phyloP scores from a whole-genome alignment of 2,797 vertebrate genomes.

The Sebastes flavidus region DNA sequence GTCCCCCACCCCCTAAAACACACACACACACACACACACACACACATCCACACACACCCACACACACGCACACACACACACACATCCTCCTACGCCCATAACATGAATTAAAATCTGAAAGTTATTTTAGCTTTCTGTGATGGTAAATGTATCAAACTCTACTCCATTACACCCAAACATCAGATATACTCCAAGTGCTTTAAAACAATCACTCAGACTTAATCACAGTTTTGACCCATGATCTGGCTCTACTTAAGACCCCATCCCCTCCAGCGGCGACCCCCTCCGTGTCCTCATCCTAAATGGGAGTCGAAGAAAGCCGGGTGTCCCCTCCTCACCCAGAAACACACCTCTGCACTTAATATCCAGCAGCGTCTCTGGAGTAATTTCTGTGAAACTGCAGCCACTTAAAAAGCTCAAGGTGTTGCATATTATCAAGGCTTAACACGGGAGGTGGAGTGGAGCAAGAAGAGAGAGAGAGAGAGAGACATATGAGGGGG shows the following conservation, averaged over 20 bases:
- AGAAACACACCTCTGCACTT: slow-evolving; percentile 15
- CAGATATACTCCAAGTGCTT: not conserved
- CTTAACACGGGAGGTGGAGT: slow-evolving; percentile 14
- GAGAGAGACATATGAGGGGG: not conserved
- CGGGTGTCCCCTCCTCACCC: slow-evolving; percentile 4
- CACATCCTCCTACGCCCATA: not conserved
- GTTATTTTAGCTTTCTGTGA: not conserved
- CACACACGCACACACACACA: slow-evolving; percentile 7
- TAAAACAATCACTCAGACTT: not conserved
- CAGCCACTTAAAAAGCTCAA: slow-evolving; percentile 37
- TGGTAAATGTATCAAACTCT: not conserved
- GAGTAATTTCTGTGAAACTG: slow-evolving; percentile 15
- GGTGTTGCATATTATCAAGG: slow-evolving; percentile 42
- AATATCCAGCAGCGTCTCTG: slow-evolving; percentile 5
- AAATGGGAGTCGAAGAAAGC: not conserved
- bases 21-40: not conserved
- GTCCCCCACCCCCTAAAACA: not conserved
- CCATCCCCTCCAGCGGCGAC: not conserved
- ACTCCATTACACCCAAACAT: not conserved
- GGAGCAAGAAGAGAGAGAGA: not conserved
- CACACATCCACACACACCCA: not conserved
- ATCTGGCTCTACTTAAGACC: slow-evolving; percentile 7
- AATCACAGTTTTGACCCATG: not conserved
- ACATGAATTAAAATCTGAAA: not conserved
- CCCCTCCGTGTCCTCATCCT: not conserved